Evolutionary conservation across 2,113 vertebrate genomes (phyloP).

Genomic region (Aphyosemion australe): DNA sequence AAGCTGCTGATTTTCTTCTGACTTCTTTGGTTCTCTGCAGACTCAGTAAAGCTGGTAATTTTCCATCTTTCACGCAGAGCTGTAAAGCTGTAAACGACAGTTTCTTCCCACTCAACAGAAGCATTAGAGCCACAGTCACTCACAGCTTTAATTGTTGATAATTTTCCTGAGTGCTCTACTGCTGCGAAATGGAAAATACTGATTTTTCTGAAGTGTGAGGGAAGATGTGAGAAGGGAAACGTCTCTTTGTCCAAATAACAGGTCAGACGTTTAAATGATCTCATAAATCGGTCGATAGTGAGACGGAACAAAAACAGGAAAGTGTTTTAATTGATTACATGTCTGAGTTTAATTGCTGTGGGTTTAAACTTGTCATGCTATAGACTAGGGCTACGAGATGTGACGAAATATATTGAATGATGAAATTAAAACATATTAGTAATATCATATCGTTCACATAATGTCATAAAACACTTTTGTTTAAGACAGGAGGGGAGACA

Average conservation of each 20-base stretch:
- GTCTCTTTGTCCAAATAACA: neutral
- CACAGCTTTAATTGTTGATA: neutral
- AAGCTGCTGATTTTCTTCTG: neutral
- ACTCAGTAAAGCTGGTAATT: conserved; percentile 1
- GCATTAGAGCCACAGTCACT: neutral
- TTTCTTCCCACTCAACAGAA: conserved; percentile 5
- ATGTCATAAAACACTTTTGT: no score
- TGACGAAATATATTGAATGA: no score
- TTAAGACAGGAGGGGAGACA: no score
- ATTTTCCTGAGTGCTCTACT: neutral
- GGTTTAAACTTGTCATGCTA: no score
- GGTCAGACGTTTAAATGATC: no score
- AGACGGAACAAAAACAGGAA: no score
- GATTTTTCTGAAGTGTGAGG: neutral
- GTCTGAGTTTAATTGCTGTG: no score
- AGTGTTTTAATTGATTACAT: no score
- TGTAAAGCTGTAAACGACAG: neutral
- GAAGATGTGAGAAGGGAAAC: no score
- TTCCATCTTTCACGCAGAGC: neutral
- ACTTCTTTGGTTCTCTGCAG: neutral
- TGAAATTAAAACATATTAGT: no score
- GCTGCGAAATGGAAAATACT: neutral
- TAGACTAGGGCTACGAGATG: no score
- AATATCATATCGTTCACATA: no score
- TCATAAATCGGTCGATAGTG: neutral